phyloP scores from a whole-genome alignment of 2,888 invertebrate genomes.

The Pharmacophagus antenor region DNA sequence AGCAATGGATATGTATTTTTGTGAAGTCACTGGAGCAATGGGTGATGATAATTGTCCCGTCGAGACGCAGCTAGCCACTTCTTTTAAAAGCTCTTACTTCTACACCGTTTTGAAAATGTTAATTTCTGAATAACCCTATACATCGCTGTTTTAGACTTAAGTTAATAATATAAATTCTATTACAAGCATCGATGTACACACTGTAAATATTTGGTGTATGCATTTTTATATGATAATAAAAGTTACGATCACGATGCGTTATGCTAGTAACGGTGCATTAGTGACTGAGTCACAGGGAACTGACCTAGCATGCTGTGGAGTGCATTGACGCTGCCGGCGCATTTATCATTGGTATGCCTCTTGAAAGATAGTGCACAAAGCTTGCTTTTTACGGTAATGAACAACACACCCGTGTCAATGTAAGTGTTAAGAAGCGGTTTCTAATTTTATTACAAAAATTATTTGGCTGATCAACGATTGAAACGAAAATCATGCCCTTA shows the following conservation, averaged over 20 bases:
- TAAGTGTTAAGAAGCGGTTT: constrained; percentile 39
- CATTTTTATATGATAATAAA: constrained; percentile 40
- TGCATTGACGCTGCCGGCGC: constrained; percentile 75
- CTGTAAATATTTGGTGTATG: constrained; percentile 1
- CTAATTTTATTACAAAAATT: constrained; percentile 19
- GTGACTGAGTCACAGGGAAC: constrained; percentile 77
- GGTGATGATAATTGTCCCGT: constrained; percentile 67
- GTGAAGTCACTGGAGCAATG: constrained; percentile 72
- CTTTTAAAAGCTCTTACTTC: constrained; percentile 43
- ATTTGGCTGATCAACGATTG: neutral
- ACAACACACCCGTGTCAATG: constrained; percentile 72
- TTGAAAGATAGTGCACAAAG: constrained; percentile 73
- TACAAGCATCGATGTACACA: constrained; percentile 33
- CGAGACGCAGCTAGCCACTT: constrained; percentile 50
- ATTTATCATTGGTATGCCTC: constrained; percentile 76
- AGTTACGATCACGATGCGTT: constrained; percentile 62
- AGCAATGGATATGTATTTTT: constrained; percentile 60
- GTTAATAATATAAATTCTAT: constrained; percentile 10
- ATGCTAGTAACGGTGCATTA: constrained; percentile 74
- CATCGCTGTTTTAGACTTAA: constrained; percentile 39
- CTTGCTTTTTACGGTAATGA: constrained; percentile 65
- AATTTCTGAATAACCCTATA: constrained; percentile 30
- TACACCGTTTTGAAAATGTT: constrained; percentile 27
- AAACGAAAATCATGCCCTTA: neutral
- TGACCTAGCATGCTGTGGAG: constrained; percentile 78